These are phyloP conservation scores for Acomys russatus DNA, from an alignment of 2,797 vertebrate species.

Conservation along the genomic window DNA sequence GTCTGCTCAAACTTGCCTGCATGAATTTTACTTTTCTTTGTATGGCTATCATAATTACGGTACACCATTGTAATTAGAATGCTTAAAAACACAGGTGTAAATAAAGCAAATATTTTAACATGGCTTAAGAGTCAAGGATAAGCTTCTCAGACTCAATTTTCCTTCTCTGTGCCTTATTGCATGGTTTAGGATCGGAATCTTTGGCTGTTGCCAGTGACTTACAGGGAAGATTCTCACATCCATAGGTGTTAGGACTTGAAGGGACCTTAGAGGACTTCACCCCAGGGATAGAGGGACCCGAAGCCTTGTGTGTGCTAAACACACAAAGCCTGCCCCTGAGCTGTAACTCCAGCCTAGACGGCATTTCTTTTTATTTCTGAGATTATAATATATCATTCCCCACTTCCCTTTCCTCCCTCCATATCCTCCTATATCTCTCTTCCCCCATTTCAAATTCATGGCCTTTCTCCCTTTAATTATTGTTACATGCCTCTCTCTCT, in stretches of 20 bases:
- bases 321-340: neutral
- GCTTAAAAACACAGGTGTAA: constrained; percentile 12
- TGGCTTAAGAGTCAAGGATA: neutral
- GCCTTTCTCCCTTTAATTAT: neutral
- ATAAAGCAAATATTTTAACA: constrained; percentile 47
- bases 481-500: neutral
- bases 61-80: constrained; percentile 37
- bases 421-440: neutral
- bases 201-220: neutral
- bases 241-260: constrained; percentile 24
- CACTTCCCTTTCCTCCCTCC: neutral
- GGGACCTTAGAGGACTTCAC: neutral
- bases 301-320: neutral
- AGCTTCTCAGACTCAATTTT: neutral
- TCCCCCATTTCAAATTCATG: neutral
- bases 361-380: constrained; percentile 4
- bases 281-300: neutral
- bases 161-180: neutral
- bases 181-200: neutral
- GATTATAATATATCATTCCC: neutral
- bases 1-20: neutral
- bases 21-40: neutral
- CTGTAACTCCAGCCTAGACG: neutral
- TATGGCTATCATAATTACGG: constrained; percentile 17
- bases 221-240: constrained; percentile 12